A percentile compares a stretch with the other conserved stretches of the same genome.
These are phyloP conservation scores for Macrophya alboannulata DNA, from an alignment of 2,888 invertebrate genomes.

Conservation along the genomic window DNA sequence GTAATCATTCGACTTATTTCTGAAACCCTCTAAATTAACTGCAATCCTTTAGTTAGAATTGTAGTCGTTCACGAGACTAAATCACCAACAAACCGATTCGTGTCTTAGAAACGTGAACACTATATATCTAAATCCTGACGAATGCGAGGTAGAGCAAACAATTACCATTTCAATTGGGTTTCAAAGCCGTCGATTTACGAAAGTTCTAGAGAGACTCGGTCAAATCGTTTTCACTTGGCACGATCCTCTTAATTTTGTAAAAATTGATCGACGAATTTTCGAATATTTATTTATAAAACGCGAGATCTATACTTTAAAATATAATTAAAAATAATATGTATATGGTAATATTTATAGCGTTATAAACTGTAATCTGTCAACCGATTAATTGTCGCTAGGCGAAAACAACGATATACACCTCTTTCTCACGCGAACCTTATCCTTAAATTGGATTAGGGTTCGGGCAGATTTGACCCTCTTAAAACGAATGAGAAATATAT, in stretches of 20 bases:
- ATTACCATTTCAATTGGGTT: slow-evolving; percentile 41
- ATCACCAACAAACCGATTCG: too few species aligned
- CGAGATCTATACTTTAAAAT: neutral
- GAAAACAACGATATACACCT: neutral
- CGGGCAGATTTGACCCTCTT: neutral
- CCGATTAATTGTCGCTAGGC: neutral
- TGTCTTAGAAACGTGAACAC: too few species aligned
- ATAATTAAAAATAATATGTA: neutral
- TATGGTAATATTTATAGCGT: neutral
- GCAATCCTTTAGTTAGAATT: too few species aligned
- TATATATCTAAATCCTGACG: slow-evolving; percentile 20
- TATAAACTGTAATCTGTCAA: neutral
- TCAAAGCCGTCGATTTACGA: slow-evolving; percentile 1
- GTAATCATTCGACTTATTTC: too few species aligned
- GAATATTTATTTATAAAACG: neutral
- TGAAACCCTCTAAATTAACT: too few species aligned
- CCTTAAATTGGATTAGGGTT: neutral
- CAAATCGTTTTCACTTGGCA: neutral
- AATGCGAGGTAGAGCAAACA: slow-evolving; percentile 17
- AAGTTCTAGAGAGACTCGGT: neutral
- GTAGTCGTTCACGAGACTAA: too few species aligned
- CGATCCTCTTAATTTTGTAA: neutral
- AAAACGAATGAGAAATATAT: neutral
- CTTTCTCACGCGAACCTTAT: slow-evolving; percentile 3
- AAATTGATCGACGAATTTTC: slow-evolving; percentile 2